A percentile compares a stretch with the other conserved stretches of the same genome.
phyloP scores from a whole-genome alignment of 2,113 vertebrate genomes.

The Terrapene triunguis region DNA sequence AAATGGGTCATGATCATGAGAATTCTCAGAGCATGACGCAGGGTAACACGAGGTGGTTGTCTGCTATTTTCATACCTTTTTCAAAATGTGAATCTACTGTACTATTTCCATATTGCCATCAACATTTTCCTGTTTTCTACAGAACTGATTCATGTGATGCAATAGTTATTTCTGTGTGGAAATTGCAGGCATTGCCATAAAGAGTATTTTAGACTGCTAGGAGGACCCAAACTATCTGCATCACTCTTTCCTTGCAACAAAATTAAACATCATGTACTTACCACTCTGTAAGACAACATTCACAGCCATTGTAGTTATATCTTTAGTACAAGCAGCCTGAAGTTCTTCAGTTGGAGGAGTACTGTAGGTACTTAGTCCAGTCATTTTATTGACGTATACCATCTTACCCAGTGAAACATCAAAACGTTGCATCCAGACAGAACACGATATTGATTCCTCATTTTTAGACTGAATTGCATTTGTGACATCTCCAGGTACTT shows the following conservation, averaged over 20 bases:
- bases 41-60: neutral
- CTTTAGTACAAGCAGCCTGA: conserved; percentile 83
- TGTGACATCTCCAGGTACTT: neutral
- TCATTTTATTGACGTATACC: conserved; percentile 90
- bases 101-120: neutral
- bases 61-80: neutral
- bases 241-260: neutral
- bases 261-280: conserved; percentile 71
- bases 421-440: conserved; percentile 89
- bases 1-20: neutral
- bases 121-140: neutral
- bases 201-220: neutral
- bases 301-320: conserved; percentile 91
- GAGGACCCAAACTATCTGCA: neutral
- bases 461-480: neutral
- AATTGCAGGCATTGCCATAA: neutral
- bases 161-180: neutral
- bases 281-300: conserved; percentile 88
- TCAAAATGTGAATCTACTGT: neutral
- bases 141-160: neutral
- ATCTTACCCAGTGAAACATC: conserved; percentile 84
- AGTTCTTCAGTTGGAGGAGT: conserved; percentile 76
- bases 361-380: conserved; percentile 91
- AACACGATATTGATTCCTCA: neutral
- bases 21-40: neutral